phyloP scores from a whole-genome alignment of 1,140 invertebrate species.

The Zaprionus camerounensis region DNA sequence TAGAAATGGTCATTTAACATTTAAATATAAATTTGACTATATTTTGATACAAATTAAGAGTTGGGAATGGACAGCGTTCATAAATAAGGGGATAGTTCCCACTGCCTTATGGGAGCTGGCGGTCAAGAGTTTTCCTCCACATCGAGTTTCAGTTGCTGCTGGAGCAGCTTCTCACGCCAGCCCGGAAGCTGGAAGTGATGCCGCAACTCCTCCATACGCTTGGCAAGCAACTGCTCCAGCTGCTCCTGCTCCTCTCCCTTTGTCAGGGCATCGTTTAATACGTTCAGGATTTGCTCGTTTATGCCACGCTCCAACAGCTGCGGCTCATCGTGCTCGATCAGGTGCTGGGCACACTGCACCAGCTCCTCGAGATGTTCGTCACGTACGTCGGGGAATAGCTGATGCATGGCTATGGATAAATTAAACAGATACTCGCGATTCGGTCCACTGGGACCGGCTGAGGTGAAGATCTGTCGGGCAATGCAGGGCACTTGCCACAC shows the following conservation, averaged over 20 bases:
- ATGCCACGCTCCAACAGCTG: slow-evolving; percentile 57
- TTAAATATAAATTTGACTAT: slow-evolving; percentile 9
- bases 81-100: slow-evolving; percentile 12
- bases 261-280: slow-evolving; percentile 33
- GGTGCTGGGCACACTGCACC: slow-evolving; percentile 85
- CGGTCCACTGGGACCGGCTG: slow-evolving; percentile 92
- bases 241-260: slow-evolving; percentile 6
- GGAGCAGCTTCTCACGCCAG: slow-evolving; percentile 60
- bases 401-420: slow-evolving; percentile 91
- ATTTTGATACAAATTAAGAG: slow-evolving; percentile 3
- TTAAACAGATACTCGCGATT: slow-evolving; percentile 96
- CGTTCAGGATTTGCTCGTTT: slow-evolving; percentile 44
- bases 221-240: slow-evolving; percentile 8
- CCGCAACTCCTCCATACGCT: slow-evolving; percentile 48
- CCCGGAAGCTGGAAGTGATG: slow-evolving; percentile 49
- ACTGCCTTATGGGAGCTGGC: neutral
- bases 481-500: slow-evolving; percentile 90
- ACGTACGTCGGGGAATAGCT: slow-evolving; percentile 88
- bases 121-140: slow-evolving; percentile 15
- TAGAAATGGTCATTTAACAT: neutral
- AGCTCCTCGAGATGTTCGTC: slow-evolving; percentile 92
- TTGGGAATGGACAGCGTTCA: neutral
- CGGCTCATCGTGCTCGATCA: slow-evolving; percentile 85
- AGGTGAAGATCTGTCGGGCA: slow-evolving; percentile 90
- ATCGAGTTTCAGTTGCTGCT: slow-evolving; percentile 38